Base-by-base conservation (phyloP, 2,113 vertebrate species). In the Dendrocopos noguchii region DNA sequence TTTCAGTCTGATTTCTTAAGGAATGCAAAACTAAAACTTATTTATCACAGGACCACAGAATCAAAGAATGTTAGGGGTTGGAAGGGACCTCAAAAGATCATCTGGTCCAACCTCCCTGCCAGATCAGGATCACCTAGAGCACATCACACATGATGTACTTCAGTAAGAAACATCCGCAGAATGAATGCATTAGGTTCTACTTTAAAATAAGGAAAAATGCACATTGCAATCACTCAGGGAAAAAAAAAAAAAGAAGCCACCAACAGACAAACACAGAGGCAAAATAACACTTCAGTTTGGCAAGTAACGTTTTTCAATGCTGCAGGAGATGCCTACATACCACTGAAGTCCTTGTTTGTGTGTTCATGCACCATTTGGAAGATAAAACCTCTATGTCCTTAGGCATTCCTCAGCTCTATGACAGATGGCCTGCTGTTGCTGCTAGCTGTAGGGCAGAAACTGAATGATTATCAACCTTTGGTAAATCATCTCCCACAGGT, bases 281-380 rank as follows among this genome's bases (percentile, higher is more conserved):
- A 60, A 56, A 17, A 31, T 12, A 1, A 0, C 1, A 9, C 2
- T 68, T 75, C 13, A 19, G 10, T 33, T 67, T 61, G 22, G 22
- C 0, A 1, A 55, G 10, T 28, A 74, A 60, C 3, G 0, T 21
- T 93, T 88, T 76, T 57, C 59, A 80, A 24, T 24, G 31, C 17
- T 80, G 16, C 52, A 27, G 25, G n/a, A 75, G 13, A 66, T 33
- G 19, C 22, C 44, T 46, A 27, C 8, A 13, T 56, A 19, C 4
- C 9, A 20, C 31, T 28, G 9, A 10, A 73, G 25, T 44, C 28
- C 22, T 68, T 68, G 18, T 14, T 72, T 25, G 6, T 55, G 29
- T 29, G 18, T 11, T 79, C 11, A 15, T n/a, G 7, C 16, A 24
- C 31, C 20, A 15, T 28, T 82, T 61, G 25, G 31, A 44, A 34